Evolutionary conservation across 2,113 vertebrate species (phyloP).

Genomic region (Heterotilapia buettikoferi): DNA sequence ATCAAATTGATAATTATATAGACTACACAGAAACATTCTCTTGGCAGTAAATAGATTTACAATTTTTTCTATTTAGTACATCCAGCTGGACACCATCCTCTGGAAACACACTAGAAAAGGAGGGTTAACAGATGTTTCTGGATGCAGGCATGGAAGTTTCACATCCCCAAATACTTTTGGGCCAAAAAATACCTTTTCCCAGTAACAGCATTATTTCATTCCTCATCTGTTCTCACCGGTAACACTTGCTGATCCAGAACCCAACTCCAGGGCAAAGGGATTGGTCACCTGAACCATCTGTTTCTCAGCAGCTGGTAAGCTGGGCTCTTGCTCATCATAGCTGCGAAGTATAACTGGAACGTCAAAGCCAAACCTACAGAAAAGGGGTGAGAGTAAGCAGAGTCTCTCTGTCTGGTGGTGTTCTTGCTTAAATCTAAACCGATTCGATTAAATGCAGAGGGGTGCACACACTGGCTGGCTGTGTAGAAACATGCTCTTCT

Average conservation of each 20-base stretch:
- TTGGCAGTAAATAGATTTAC: neutral
- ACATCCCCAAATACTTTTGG: neutral
- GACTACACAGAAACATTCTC: neutral
- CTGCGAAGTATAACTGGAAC: conserved; percentile 90
- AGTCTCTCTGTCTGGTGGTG: neutral
- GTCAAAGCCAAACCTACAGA: conserved; percentile 86
- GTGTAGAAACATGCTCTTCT: neutral
- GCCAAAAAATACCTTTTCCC: neutral
- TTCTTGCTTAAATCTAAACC: neutral
- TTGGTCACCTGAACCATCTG: conserved; percentile 93
- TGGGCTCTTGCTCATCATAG: conserved; percentile 81
- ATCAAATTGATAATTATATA: neutral
- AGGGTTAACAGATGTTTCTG: neutral
- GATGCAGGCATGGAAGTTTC: neutral
- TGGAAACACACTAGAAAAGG: neutral
- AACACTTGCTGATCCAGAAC: conserved; percentile 71
- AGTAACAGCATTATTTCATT: neutral
- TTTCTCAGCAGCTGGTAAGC: conserved; percentile 77
- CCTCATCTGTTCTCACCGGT: conserved; percentile 68
- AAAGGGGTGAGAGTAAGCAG: neutral
- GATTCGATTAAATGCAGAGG: neutral
- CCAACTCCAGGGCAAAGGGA: conserved; percentile 84
- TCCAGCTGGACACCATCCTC: neutral
- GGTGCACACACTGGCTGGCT: neutral
- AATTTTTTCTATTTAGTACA: neutral